Evolutionary conservation across 2,113 vertebrate species (phyloP).

Genomic region (Rattus norvegicus): DNA sequence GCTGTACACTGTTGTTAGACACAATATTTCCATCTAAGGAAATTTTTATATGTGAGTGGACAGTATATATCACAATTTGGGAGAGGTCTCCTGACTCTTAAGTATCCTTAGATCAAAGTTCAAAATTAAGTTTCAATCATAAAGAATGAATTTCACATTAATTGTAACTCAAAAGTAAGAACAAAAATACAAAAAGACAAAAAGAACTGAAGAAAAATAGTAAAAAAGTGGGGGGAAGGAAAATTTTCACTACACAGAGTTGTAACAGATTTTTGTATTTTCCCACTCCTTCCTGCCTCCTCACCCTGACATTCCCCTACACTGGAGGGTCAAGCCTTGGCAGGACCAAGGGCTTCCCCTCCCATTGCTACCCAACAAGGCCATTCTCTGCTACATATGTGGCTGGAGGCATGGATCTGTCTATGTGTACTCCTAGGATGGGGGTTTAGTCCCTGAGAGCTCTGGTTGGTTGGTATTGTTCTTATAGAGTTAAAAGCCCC

Average conservation of each 20-base stretch:
- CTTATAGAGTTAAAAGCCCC: no score
- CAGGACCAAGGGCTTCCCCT: no score
- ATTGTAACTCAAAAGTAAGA: not conserved
- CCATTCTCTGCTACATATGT: no score
- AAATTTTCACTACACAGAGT: not conserved
- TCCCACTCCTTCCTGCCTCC: not conserved
- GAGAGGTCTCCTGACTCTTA: not conserved
- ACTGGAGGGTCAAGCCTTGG: no score
- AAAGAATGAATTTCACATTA: not conserved
- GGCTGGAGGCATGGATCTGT: no score
- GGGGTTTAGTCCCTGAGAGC: no score
- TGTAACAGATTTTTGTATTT: not conserved
- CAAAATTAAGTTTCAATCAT: not conserved
- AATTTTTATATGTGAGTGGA: not conserved
- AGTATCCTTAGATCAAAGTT: not conserved
- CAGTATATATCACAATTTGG: not conserved
- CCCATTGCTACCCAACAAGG: no score
- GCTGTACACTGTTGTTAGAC: not conserved
- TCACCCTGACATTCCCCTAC: no score
- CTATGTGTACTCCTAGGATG: no score
- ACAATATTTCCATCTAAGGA: not conserved
- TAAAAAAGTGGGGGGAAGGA: not conserved
- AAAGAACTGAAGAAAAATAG: not conserved
- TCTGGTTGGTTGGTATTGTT: no score
- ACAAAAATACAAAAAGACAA: not conserved